Evolutionary conservation across 2,113 vertebrate genomes (phyloP).

Genomic region (Perognathus longimembris): DNA sequence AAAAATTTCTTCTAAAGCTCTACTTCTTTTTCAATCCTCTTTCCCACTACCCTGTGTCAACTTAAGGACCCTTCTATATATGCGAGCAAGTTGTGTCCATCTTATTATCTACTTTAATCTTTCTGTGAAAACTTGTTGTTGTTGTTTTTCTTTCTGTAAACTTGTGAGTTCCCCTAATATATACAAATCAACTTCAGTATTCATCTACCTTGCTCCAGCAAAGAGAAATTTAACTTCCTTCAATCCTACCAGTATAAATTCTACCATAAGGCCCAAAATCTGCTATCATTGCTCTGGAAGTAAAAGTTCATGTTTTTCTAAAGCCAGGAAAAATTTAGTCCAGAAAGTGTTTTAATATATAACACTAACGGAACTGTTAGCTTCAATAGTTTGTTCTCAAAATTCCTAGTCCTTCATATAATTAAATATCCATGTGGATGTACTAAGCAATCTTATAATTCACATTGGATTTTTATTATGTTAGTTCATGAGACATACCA

Average conservation of each 20-base stretch:
- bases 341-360: background rate
- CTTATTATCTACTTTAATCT: background rate
- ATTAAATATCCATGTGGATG: slow-evolving; percentile 8
- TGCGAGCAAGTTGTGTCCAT: background rate
- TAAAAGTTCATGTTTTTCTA: slow-evolving; percentile 26
- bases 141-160: slow-evolving; percentile 40
- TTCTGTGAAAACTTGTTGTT: slow-evolving; percentile 34
- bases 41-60: background rate
- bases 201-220: background rate
- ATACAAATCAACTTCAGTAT: background rate
- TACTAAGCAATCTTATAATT: background rate
- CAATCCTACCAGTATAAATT: background rate
- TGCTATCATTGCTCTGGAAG: background rate
- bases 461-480: background rate
- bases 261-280: background rate
- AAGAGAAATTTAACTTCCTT: background rate
- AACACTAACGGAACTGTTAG: background rate
- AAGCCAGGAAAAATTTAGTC: background rate
- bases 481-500: slow-evolving; percentile 27
- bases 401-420: background rate
- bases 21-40: slow-evolving; percentile 52
- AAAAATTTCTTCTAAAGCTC: background rate
- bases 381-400: slow-evolving; percentile 8
- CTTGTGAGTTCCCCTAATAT: background rate
- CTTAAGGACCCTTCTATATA: background rate